A percentile compares a stretch with the other conserved stretches of the same genome.
These are phyloP conservation scores for Drosophila neonasuta DNA, from an alignment of 2,888 invertebrate species.

Conservation along the genomic window DNA sequence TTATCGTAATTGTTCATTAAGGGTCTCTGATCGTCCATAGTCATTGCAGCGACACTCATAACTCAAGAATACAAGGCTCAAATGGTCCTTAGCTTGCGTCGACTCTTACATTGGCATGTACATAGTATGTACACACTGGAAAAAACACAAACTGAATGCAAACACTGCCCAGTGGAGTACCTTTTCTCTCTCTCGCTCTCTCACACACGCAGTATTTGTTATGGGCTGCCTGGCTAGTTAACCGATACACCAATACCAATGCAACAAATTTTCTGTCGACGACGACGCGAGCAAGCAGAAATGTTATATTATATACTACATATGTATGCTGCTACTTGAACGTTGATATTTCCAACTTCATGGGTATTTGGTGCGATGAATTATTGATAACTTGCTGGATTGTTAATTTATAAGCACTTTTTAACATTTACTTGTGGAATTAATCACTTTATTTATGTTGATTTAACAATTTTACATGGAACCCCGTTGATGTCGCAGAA, in stretches of 20 bases:
- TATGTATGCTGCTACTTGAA: slow-evolving; percentile 51
- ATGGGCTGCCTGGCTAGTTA: slow-evolving; percentile 41
- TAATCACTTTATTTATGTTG: slow-evolving; percentile 58
- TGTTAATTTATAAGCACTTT: slow-evolving; percentile 70
- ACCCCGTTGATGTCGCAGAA: slow-evolving; percentile 49
- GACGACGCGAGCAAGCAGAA: slow-evolving; percentile 51
- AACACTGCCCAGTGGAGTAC: slow-evolving; percentile 57
- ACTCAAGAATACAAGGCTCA: slow-evolving; percentile 47
- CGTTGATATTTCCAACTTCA: slow-evolving; percentile 63
- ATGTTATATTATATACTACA: slow-evolving; percentile 39
- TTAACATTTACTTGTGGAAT: slow-evolving; percentile 53
- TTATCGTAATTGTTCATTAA: slow-evolving; percentile 81
- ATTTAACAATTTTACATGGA: slow-evolving; percentile 55
- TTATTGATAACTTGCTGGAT: slow-evolving; percentile 60
- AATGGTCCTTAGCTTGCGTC: slow-evolving; percentile 57
- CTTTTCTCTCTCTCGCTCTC: slow-evolving; percentile 35
- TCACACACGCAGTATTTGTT: slow-evolving; percentile 46
- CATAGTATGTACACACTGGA: slow-evolving; percentile 42
- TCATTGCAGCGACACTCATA: slow-evolving; percentile 82
- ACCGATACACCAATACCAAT: slow-evolving; percentile 58
- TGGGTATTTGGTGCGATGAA: slow-evolving; percentile 46
- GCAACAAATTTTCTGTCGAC: slow-evolving; percentile 32
- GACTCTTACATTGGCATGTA: slow-evolving; percentile 41
- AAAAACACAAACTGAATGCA: slow-evolving; percentile 49
- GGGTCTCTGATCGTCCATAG: slow-evolving; percentile 82